Evolutionary conservation across 2,888 invertebrate species (phyloP), one percentile per base, ranked within the genome.

Genomic region (Idaea biselata): DNA sequence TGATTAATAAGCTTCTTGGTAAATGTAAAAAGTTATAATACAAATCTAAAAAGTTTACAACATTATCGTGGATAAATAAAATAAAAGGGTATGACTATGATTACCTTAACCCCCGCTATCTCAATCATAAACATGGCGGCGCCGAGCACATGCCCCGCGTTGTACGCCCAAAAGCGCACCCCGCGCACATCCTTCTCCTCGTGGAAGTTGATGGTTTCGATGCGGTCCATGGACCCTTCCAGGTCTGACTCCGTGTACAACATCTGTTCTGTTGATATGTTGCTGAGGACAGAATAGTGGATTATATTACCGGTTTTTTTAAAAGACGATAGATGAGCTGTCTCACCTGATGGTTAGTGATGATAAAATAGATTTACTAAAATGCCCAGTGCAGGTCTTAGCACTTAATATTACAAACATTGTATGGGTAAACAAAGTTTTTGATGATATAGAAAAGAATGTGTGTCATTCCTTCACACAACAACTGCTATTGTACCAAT

Each of bases 61-160:
- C n/a, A n/a, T n/a, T n/a, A n/a, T n/a, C n/a, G n/a, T n/a, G n/a
- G n/a, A n/a, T n/a, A n/a, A n/a, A n/a, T n/a, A n/a, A n/a, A n/a
- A n/a, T n/a, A n/a, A n/a, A n/a, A n/a, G n/a, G n/a, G n/a, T n/a
- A 25, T 25, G 25, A 25, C 25, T n/a, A 25, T 25, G 25, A 25
- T 25, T 79, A 95, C 94, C 93, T 98, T 98, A 1, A 99, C 99
- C 16, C 99, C 99, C 33, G 99, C 99, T 60, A 99, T 99, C 93
- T 99, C 99, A 65, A 99, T 97, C 99, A 99, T 99, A 85, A 99
- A 99, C 99, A 99, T 99, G 62, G 99, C 99, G 0, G 99, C 99
- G 0, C 99, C 99, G 0, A 99, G 93, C 3, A 99, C 99, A 87
- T 99, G 99, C 0, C 99, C 99, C 0, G 99, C 99, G 84, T 98